Percentiles rank a stretch among this genome's conserved stretches.
phyloP scores from a whole-genome alignment of 2,113 vertebrate genomes.

The Bos javanicus region DNA sequence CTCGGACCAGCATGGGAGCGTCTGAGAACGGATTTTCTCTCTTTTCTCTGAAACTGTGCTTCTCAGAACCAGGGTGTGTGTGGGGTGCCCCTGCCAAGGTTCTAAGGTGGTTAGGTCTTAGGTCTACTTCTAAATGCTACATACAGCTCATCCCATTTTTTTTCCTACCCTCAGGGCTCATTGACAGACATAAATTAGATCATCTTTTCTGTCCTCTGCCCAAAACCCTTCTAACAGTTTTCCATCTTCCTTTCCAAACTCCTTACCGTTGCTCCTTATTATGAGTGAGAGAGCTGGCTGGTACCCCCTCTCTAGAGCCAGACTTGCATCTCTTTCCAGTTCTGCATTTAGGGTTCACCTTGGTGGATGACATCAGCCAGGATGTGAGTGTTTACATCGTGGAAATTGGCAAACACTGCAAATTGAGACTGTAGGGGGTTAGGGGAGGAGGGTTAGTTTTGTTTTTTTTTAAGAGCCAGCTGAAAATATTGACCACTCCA shows the following conservation, averaged over 20 bases:
- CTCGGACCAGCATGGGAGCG: accelerated
- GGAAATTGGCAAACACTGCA: background rate
- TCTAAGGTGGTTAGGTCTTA: background rate
- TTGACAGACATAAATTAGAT: background rate
- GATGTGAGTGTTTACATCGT: background rate
- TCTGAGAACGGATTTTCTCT: background rate
- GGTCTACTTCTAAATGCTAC: background rate
- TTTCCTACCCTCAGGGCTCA: background rate
- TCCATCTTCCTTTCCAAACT: background rate
- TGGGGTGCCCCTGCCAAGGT: accelerated
- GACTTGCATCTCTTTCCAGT: accelerated
- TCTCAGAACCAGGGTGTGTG: background rate
- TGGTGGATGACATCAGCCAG: background rate
- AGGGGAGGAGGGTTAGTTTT: background rate
- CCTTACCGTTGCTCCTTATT: background rate
- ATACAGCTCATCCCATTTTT: background rate
- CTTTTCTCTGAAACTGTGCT: background rate
- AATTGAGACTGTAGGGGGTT: background rate
- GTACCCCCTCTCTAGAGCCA: accelerated
- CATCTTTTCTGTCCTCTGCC: background rate
- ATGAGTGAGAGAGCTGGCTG: accelerated
- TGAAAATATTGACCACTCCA: background rate
- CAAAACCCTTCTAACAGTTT: background rate
- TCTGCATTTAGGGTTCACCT: background rate
- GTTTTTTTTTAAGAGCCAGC: background rate